These are phyloP conservation scores for Siderastrea siderea DNA, from an alignment of 92 coral and sea anemone genomes.

Conservation along the genomic window DNA sequence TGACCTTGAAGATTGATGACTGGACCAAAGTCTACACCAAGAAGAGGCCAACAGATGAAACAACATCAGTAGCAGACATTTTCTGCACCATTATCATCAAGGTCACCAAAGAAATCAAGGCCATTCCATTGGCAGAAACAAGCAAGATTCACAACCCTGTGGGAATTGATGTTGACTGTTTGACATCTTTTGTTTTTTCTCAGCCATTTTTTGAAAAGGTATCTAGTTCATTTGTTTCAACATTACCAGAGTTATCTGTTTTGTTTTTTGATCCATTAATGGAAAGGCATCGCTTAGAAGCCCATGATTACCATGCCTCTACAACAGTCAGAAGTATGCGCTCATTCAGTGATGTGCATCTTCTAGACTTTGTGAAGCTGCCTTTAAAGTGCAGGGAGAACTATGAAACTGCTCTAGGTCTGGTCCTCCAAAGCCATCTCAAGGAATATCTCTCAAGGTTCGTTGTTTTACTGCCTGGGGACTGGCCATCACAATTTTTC, in stretches of 20 bases:
- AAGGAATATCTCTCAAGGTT: slow-evolving; percentile 55
- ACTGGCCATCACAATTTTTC: slow-evolving; percentile 67
- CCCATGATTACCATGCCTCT: slow-evolving; percentile 71
- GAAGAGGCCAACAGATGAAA: slow-evolving; percentile 41
- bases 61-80: slow-evolving; percentile 35
- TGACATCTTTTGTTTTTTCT: slow-evolving; percentile 30
- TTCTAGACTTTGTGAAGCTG: slow-evolving; percentile 55
- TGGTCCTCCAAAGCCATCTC: slow-evolving; percentile 35
- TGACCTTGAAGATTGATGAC: slow-evolving; percentile 59
- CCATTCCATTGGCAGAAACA: slow-evolving; percentile 32
- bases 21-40: slow-evolving; percentile 71
- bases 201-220: slow-evolving; percentile 13
- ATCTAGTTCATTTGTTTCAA: slow-evolving; percentile 42
- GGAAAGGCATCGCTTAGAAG: slow-evolving; percentile 58
- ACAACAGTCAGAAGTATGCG: slow-evolving; percentile 37
- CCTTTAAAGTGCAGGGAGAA: slow-evolving; percentile 58
- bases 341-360: slow-evolving; percentile 53
- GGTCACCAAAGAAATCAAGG: slow-evolving; percentile 36
- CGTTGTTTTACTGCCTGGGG: slow-evolving; percentile 70
- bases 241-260: slow-evolving; percentile 54
- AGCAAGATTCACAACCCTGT: slow-evolving; percentile 33
- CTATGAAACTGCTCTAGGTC: slow-evolving; percentile 57
- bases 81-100: slow-evolving; percentile 61
- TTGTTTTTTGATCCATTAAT: slow-evolving; percentile 65
- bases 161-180: slow-evolving; percentile 5